These are phyloP conservation scores for Galeopsomyia nigrocyanea DNA, from an alignment of 2,888 invertebrate genomes.

Conservation along the genomic window DNA sequence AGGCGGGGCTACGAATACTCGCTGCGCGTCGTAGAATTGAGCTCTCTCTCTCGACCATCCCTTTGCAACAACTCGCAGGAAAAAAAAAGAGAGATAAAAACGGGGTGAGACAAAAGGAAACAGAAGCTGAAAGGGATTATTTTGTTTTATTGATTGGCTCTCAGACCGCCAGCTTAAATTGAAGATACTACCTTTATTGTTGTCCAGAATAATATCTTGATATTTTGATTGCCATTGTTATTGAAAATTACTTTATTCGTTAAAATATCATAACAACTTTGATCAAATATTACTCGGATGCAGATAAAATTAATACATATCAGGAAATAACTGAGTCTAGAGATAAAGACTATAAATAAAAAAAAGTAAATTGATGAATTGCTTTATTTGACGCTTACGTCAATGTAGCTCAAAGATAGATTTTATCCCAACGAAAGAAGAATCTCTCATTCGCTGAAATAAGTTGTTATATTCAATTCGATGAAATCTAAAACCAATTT, in stretches of 20 bases:
- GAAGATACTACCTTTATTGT: too few relatives aligned
- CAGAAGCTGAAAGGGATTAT: too few relatives aligned
- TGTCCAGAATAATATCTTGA: too few relatives aligned
- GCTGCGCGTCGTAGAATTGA: conserved; percentile 16
- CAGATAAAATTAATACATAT: too few relatives aligned
- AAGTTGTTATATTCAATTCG: neutral
- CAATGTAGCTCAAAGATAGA: conserved; percentile 5
- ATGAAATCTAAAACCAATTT: neutral
- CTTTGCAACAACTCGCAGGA: neutral
- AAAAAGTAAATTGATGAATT: conserved; percentile 12
- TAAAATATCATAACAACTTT: too few relatives aligned
- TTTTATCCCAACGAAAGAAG: neutral
- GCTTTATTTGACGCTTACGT: conserved; percentile 2
- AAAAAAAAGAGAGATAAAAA: neutral
- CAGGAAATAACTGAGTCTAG: too few relatives aligned
- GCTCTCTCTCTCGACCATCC: neutral
- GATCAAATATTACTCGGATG: too few relatives aligned
- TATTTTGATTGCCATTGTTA: too few relatives aligned
- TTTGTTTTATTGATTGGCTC: too few relatives aligned
- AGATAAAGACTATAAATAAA: neutral
- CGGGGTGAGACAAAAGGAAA: too few relatives aligned
- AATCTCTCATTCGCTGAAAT: neutral
- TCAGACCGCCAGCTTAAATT: too few relatives aligned
- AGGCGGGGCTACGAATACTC: neutral
- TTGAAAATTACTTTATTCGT: too few relatives aligned